These are phyloP conservation scores for Lepidostoma basale DNA, from an alignment of 1,140 invertebrate species.

Conservation along the genomic window DNA sequence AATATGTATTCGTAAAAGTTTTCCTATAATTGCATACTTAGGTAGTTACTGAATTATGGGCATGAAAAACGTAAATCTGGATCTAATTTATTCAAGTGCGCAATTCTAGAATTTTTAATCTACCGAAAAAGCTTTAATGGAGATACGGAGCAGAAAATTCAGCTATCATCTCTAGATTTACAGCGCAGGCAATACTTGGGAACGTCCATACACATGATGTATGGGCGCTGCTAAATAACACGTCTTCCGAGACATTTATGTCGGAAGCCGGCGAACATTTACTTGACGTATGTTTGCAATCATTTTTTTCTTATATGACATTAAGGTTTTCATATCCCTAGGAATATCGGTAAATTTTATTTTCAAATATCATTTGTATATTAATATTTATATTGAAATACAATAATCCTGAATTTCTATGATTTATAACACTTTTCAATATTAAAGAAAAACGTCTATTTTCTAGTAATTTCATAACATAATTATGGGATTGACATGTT, in stretches of 20 bases:
- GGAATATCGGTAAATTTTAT: too few species aligned
- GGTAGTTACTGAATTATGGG: too few species aligned
- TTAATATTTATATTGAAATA: background rate
- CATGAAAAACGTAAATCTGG: background rate
- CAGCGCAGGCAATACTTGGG: background rate
- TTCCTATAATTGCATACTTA: too few species aligned
- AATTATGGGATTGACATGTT: too few species aligned
- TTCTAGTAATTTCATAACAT: too few species aligned
- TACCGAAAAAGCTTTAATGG: background rate
- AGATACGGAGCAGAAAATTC: background rate
- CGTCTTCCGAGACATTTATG: background rate
- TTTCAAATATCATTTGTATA: too few species aligned
- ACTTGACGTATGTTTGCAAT: too few species aligned
- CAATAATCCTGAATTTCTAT: background rate
- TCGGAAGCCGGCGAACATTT: background rate
- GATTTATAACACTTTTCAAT: background rate
- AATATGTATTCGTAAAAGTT: too few species aligned
- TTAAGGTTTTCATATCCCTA: too few species aligned
- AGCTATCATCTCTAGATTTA: background rate
- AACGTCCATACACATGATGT: constrained; percentile 1
- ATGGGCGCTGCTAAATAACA: constrained; percentile 4
- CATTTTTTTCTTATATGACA: too few species aligned
- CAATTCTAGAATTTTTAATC: background rate
- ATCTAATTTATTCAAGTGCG: background rate
- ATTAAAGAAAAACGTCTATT: background rate